Base-by-base conservation (phyloP, 2,888 invertebrate species). In the Gymnocheta viridis region DNA sequence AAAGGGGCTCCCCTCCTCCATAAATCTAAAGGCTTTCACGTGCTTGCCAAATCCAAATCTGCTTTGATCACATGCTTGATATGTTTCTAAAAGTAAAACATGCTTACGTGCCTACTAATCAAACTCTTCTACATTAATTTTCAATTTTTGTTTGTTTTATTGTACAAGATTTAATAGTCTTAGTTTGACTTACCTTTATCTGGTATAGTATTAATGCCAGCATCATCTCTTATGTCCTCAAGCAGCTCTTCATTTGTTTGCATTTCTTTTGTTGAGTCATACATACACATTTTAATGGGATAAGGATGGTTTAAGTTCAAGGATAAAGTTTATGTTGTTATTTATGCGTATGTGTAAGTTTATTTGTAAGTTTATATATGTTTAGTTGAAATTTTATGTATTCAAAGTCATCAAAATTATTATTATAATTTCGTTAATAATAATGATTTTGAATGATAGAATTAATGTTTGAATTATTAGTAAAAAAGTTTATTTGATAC, bases 231-330 rank as follows among this genome's bases (percentile, higher is more conserved):
- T 87, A 92, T 92, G 86, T 92, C 91, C 84, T 92, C 91, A 73
- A 92, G 90, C 79, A 91, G 88, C 86, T 92, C 92, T 84, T 91
- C 92, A 85, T 92, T 89, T 89, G 90, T 91, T 91, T 91, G 91
- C 91, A 91, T 91, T 86, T 91, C 91, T 87, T 76, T 76, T 79
- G n/a, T 38, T 27, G 7, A 2, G 12, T 51, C 4, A 27, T 9
- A 44, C 1, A 69, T 24, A 51, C 22, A 38, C 14, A 56, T 44
- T 7, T 56, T 41, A 51, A 24, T 27, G 49, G 1, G 10, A 24
- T 49, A 49, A 49, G 19, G 35, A 51, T 29, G 9, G 27, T 44
- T 12, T 7, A 6, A 54, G 29, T 24, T 12, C 17, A 17, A 14
- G 7, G 12, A 14, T 14, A 10, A 27, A 4, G 22, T 66, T 56